Evolutionary conservation across 2,888 invertebrate genomes (phyloP), one percentile per base, ranked within the genome.

Genomic region (Rhagophthalmus giganteus): DNA sequence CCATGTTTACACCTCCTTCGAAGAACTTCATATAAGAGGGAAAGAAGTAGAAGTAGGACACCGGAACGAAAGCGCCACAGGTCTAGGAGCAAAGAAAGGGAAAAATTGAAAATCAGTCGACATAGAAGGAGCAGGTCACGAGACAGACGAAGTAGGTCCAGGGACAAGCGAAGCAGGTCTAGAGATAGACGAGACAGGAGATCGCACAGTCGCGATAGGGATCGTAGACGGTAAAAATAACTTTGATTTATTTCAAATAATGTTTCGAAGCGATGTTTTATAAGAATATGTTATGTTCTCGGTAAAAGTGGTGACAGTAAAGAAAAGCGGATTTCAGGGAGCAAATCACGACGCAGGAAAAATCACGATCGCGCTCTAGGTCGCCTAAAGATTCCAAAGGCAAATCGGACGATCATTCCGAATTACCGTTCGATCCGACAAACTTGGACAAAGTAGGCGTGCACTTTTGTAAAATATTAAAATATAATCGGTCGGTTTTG

Each of bases 381-480:
- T 73, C 76, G 6, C 64, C 63, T 1, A 63, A 63, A 30, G 72
- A 73, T 33, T 58, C 63, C 2, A 72, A 72, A 57, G n/a, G n/a
- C n/a, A 85, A 84, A 68, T 76, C 78, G 30, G 83, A 83, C 55
- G 78, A 79, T 44, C 55, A 60, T 33, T 58, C 69, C 15, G 80
- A 81, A 34, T 73, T 82, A 54, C 83, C 86, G 15, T 89, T 88
- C 74, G 86, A 88, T 65, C 84, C 85, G 13, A 84, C 86, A 3
- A 83, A 85, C 69, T 79, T 85, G 55, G 89, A 89, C 68, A 89
- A 89, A 79, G 87, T 86, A 68, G 34, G 11, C n/a, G n/a, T 20
- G 7, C 3, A 20, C 7, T 20, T 20, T 5, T 20, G 3, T 20
- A 5, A 20, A 20, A 5, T 5, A 20, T 3, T 20, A 38, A 16